phyloP scores from a whole-genome alignment of 2,797 vertebrate genomes.

The Potorous gilbertii region DNA sequence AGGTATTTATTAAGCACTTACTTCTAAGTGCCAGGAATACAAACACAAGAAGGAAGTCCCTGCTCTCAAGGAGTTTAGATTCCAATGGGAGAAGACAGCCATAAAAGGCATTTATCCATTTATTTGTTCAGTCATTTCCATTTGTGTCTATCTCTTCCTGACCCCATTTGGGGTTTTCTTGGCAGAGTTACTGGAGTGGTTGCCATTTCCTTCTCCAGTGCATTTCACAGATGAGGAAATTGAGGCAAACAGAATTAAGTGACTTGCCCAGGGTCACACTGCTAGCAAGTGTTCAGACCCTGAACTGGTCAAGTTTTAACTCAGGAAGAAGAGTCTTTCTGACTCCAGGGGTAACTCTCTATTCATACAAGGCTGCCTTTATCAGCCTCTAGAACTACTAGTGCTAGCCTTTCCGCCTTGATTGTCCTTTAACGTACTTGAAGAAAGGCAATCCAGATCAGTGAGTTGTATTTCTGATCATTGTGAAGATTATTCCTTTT shows the following conservation, averaged over 20 bases:
- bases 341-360: too few relatives aligned
- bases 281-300: not conserved
- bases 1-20: not conserved
- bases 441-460: slow-evolving; percentile 36
- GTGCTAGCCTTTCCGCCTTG: not conserved
- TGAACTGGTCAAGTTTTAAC: not conserved
- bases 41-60: not conserved
- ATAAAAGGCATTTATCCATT: not conserved
- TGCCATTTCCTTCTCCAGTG: not conserved
- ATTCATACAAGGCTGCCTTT: not conserved
- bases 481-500: not conserved
- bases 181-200: not conserved
- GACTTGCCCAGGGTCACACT: not conserved
- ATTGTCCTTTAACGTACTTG: not conserved
- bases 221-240: not conserved
- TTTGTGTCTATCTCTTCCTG: not conserved
- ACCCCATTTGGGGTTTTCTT: not conserved
- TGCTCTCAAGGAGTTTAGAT: not conserved
- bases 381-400: not conserved
- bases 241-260: not conserved
- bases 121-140: not conserved
- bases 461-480: not conserved
- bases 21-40: not conserved
- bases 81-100: not conserved
- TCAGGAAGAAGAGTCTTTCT: not conserved